Evolutionary conservation across 2,113 vertebrate genomes (phyloP), one percentile per base, ranked within the genome.

Genomic region (Excalfactoria chinensis): DNA sequence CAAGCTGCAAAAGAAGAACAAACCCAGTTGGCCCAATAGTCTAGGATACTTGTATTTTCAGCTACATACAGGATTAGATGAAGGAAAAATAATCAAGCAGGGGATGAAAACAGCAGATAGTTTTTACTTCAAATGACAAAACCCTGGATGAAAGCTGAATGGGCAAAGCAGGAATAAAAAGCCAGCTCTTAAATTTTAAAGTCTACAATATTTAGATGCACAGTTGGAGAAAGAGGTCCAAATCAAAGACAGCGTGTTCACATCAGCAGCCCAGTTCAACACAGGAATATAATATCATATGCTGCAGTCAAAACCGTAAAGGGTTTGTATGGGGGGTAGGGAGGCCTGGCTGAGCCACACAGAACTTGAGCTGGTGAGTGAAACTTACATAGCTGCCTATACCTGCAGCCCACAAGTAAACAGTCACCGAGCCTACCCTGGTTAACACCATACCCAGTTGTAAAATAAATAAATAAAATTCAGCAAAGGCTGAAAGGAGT

Each of bases 401-500:
- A 77, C 70, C 76, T 89, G 74, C 1, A 1, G 79, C 78, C 49
- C 55, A 70, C 13, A 80, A 84, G 66, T 10, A 73, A 94, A 89
- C 69, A 73, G 72, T 55, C 46, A 74, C 40, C 77, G 69, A 88
- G 82, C 23, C 17, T 69, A 60, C 32, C 22, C 34, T 68, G 11
- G 37, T 82, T 84, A 89, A 81, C 91, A 77, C 82, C 76, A 93
- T 25, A 91, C 37, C 41, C 41, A 41, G 67, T 4, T 66, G n/a
- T 58, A 34, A 90, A 62, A 86, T 56, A 19, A 11, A 44, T 34
- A 17, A 10, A 6, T 49, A 23, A 26, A 51, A 21, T 26, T 1
- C 41, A 41, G 20, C 44, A 80, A 76, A 76, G 43, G 34, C 40
- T 34, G 66, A 59, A 87, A 69, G 4, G 6, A 44, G 60, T 84